phyloP scores from a whole-genome alignment of 1,140 invertebrate species.

The Augochlora pura region DNA sequence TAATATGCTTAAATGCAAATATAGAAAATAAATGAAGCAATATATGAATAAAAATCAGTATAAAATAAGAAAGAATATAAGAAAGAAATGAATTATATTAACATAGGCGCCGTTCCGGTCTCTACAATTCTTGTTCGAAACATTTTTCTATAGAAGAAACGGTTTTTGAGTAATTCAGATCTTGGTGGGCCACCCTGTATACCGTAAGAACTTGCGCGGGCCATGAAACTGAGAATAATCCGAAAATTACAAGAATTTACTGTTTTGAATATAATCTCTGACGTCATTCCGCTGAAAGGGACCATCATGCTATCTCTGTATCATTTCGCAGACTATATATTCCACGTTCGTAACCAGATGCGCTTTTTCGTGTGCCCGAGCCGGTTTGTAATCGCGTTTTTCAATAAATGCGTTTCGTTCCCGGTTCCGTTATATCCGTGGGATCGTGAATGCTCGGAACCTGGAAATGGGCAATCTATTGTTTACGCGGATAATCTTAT shows the following conservation, averaged over 20 bases:
- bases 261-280: neutral
- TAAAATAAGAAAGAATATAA: too few species aligned
- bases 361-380: neutral
- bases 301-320: neutral
- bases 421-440: conserved; percentile 38
- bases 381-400: conserved; percentile 35
- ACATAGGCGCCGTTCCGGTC: too few species aligned
- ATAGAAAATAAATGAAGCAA: too few species aligned
- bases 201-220: too few species aligned
- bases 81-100: too few species aligned
- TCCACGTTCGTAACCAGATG: neutral
- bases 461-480: conserved; percentile 62
- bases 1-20: too few species aligned
- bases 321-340: neutral
- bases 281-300: neutral
- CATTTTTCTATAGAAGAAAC: too few species aligned
- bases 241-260: neutral
- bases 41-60: too few species aligned
- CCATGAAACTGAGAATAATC: neutral
- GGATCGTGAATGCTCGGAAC: conserved; percentile 51
- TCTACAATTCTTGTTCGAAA: too few species aligned
- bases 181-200: too few species aligned
- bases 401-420: conserved; percentile 52
- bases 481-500: conserved; percentile 66
- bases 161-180: too few species aligned